A percentile compares a stretch with the other conserved stretches of the same genome.
Evolutionary conservation across 2,888 invertebrate genomes (phyloP).

Genomic region (Tortrix viridana): DNA sequence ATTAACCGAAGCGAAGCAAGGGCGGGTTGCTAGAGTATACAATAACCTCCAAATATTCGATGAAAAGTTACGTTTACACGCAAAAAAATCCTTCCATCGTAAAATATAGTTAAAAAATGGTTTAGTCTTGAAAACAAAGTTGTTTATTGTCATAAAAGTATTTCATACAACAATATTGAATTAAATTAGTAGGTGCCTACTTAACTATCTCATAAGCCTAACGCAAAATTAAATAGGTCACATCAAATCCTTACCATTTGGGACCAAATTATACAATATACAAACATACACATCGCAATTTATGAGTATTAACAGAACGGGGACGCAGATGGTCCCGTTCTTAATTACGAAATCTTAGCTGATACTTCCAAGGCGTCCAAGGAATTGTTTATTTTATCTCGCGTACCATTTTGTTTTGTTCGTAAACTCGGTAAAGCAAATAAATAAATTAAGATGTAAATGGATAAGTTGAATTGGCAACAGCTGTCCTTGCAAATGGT

Average conservation of each 20-base stretch:
- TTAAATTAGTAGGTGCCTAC: too few species aligned
- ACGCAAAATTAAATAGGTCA: neutral
- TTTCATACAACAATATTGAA: too few species aligned
- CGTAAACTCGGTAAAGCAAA: conserved; percentile 52
- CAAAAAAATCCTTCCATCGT: too few species aligned
- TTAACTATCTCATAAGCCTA: too few species aligned
- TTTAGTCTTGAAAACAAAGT: too few species aligned
- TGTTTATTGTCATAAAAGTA: too few species aligned
- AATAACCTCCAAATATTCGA: too few species aligned
- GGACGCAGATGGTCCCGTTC: conserved; percentile 50
- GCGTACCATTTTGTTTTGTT: conserved; percentile 67
- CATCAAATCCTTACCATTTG: conserved; percentile 5
- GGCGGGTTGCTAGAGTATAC: too few species aligned
- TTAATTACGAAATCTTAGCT: conserved; percentile 56
- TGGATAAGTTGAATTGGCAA: conserved; percentile 64
- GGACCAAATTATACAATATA: conserved; percentile 18
- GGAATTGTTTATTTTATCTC: conserved; percentile 73
- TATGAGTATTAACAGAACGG: conserved; percentile 41
- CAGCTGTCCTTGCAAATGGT: conserved; percentile 9
- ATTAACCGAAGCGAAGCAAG: too few species aligned
- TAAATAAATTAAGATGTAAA: conserved; percentile 65
- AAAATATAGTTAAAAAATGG: too few species aligned
- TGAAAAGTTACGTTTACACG: too few species aligned
- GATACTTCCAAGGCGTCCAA: conserved; percentile 49
- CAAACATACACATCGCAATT: conserved; percentile 30